Conservation (phyloP, 2,797 vertebrate species). For the Luscinia megarhynchos region DNA sequence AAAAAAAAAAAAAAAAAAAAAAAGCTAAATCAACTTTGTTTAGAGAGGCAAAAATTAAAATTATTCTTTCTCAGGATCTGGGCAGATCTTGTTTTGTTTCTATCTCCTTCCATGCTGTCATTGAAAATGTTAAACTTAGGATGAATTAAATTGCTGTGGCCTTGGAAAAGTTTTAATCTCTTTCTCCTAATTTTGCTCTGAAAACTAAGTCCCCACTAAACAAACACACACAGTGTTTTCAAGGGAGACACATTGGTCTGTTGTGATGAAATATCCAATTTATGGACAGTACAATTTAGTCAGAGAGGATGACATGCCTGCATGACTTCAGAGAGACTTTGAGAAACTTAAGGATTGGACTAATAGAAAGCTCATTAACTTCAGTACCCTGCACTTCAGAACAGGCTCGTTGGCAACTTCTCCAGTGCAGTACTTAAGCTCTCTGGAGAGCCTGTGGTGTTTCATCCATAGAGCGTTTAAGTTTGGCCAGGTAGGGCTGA, state of each 20-base stretch:
- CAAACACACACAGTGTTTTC: neutral
- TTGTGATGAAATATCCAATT: neutral
- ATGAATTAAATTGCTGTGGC: neutral
- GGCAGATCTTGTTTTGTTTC: neutral
- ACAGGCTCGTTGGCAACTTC: neutral
- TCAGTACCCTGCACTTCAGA: neutral
- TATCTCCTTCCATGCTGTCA: neutral
- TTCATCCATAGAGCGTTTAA: neutral
- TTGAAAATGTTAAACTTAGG: neutral
- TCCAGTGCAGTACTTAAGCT: neutral
- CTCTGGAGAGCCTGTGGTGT: neutral
- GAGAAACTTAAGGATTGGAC: neutral
- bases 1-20: neutral
- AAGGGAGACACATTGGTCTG: neutral
- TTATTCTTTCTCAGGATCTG: neutral
- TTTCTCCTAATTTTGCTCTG: neutral
- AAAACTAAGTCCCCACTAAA: neutral
- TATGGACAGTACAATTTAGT: neutral
- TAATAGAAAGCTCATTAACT: neutral
- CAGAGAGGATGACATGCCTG: neutral
- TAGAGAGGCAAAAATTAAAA: neutral
- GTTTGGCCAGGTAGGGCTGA: neutral
- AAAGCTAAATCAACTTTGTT: neutral
- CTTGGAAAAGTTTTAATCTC: neutral
- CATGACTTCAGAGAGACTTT: neutral